phyloP scores from a whole-genome alignment of 1,140 invertebrate species.

The Tenebrio molitor region DNA sequence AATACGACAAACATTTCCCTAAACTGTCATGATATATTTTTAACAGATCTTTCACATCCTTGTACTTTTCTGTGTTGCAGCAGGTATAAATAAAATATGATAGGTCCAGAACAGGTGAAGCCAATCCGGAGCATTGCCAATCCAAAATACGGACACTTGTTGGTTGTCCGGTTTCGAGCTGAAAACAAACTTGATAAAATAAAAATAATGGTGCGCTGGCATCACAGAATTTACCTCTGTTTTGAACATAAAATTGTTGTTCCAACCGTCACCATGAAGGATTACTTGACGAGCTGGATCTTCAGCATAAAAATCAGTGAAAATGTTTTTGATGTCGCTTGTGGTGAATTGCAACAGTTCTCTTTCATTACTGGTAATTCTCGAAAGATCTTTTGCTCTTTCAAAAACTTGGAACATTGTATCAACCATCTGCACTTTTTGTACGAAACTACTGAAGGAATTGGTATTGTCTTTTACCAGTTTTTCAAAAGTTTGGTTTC shows the following conservation, averaged over 20 bases:
- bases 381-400: background rate
- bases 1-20: background rate
- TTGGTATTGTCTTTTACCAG: background rate
- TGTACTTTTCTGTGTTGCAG: background rate
- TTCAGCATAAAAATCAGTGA: slow-evolving; percentile 42
- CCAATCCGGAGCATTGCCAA: slow-evolving; percentile 18
- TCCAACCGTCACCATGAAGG: slow-evolving; percentile 57
- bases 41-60: slow-evolving; percentile 4
- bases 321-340: slow-evolving; percentile 25
- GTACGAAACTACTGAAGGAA: background rate
- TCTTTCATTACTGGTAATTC: background rate
- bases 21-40: slow-evolving; percentile 19
- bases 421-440: background rate
- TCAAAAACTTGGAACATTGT: background rate
- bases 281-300: slow-evolving; percentile 36
- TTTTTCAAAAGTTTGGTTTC: background rate
- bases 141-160: slow-evolving; percentile 17
- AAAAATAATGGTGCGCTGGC: background rate
- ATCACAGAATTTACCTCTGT: slow-evolving; percentile 50
- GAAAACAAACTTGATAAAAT: slow-evolving; percentile 1
- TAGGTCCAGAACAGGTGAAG: slow-evolving; percentile 9
- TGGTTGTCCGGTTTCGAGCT: slow-evolving; percentile 22
- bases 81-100: slow-evolving; percentile 26
- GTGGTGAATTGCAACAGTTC: background rate
- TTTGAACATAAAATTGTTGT: slow-evolving; percentile 58